These are phyloP conservation scores for Delphinus delphis DNA, from an alignment of 2,113 vertebrate genomes.

Conservation along the genomic window DNA sequence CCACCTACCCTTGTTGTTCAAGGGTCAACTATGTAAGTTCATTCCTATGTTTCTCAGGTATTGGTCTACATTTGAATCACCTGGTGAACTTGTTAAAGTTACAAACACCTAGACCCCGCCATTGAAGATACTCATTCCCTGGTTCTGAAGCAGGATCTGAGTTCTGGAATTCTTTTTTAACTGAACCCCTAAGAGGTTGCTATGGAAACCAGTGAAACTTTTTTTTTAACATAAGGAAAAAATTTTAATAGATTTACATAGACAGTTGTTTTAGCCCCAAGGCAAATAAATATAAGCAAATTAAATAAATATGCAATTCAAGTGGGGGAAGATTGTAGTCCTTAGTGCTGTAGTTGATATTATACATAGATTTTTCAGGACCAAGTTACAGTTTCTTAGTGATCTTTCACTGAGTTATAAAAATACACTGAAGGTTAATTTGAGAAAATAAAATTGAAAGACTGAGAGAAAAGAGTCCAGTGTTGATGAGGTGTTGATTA, in stretches of 20 bases:
- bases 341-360: not conserved
- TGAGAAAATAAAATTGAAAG: constrained; percentile 14
- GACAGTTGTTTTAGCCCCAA: not conserved
- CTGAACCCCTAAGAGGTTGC: not conserved
- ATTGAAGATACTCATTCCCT: not conserved
- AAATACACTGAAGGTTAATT: constrained; percentile 3
- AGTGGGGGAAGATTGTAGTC: fast-evolving
- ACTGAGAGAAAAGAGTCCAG: not conserved
- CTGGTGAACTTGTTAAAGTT: not conserved
- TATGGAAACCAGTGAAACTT: not conserved
- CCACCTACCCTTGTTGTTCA: not conserved
- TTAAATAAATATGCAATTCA: not conserved
- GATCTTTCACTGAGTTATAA: not conserved
- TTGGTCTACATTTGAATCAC: not conserved
- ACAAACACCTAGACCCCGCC: not conserved
- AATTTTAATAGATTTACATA: not conserved
- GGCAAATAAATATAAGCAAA: not conserved
- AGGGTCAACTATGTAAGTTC: not conserved
- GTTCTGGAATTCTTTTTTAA: not conserved
- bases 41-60: not conserved
- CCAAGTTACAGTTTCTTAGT: not conserved
- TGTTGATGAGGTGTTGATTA: constrained; percentile 66
- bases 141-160: not conserved
- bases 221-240: not conserved
- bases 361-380: not conserved